phyloP scores from a whole-genome alignment of 2,113 vertebrate genomes.

The Calypte anna region DNA sequence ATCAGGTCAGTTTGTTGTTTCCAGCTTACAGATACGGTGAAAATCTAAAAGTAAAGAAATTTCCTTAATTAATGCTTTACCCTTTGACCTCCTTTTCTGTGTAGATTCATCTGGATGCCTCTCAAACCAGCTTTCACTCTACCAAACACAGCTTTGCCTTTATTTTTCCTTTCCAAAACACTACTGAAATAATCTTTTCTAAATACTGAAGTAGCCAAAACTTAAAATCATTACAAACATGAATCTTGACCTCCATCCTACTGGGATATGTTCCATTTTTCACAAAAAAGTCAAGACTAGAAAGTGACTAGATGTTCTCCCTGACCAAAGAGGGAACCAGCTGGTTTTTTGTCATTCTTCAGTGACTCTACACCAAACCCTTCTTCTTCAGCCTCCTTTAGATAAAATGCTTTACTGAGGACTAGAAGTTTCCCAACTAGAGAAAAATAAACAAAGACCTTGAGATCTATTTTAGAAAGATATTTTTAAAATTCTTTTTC shows the following conservation, averaged over 20 bases:
- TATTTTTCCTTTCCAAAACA: conserved; percentile 5
- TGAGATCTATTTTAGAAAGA: background rate
- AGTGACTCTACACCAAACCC: background rate
- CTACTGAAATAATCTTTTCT: background rate
- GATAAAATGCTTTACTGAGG: background rate
- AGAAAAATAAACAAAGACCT: background rate
- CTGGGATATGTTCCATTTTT: background rate
- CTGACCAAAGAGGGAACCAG: background rate
- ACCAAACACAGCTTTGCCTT: background rate
- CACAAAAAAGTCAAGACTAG: background rate
- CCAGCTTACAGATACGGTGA: background rate
- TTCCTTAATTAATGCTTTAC: background rate
- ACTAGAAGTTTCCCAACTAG: background rate
- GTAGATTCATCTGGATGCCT: background rate
- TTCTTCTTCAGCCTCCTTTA: background rate
- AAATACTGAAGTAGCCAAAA: background rate
- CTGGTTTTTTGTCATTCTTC: background rate
- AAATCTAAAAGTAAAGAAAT: background rate
- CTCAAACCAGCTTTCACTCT: conserved; percentile 2
- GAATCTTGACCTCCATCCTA: background rate
- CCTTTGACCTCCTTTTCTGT: background rate
- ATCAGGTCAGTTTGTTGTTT: background rate
- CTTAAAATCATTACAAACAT: background rate
- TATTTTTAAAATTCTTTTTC: conserved; percentile 14
- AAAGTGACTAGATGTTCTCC: background rate